Percentiles rank a stretch among this genome's conserved stretches.
These are phyloP conservation scores for Caerostris extrusa DNA, from an alignment of 1,140 invertebrate species.

Conservation along the genomic window DNA sequence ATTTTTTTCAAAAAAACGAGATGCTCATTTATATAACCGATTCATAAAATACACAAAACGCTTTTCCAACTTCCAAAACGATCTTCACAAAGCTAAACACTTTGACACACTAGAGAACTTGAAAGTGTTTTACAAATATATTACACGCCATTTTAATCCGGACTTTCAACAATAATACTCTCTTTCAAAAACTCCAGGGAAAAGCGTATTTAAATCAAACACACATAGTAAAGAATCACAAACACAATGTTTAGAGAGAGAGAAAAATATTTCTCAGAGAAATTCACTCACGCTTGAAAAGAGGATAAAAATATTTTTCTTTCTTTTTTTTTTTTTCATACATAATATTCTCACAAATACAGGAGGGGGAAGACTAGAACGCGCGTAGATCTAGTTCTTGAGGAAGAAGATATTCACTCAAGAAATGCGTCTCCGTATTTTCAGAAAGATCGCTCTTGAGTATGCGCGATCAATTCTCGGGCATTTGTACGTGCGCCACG, in stretches of 20 bases:
- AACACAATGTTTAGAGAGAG: neutral
- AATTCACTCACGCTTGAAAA: slow-evolving; percentile 32
- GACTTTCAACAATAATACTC: neutral
- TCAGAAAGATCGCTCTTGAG: slow-evolving; percentile 39
- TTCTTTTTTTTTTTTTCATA: too few relatives aligned
- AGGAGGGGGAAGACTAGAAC: too few relatives aligned
- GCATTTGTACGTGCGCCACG: slow-evolving; percentile 59
- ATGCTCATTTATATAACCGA: too few relatives aligned
- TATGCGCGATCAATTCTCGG: slow-evolving; percentile 55
- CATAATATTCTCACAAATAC: too few relatives aligned
- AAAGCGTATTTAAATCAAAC: slow-evolving; percentile 18
- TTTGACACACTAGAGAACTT: too few relatives aligned
- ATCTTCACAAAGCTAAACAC: too few relatives aligned
- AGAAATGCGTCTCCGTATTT: slow-evolving; percentile 31
- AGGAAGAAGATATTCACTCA: slow-evolving; percentile 55
- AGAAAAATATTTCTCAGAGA: slow-evolving; percentile 25
- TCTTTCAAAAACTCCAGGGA: neutral
- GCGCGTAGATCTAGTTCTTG: too few relatives aligned
- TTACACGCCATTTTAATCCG: neutral
- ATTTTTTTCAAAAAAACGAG: neutral
- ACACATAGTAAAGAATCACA: neutral
- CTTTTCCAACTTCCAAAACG: too few relatives aligned
- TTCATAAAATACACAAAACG: too few relatives aligned
- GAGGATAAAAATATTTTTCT: neutral
- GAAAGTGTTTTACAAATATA: neutral